Evolutionary conservation across 2,113 vertebrate genomes (phyloP), one percentile per base, ranked within the genome.

Genomic region (Paramormyrops kingsleyae): DNA sequence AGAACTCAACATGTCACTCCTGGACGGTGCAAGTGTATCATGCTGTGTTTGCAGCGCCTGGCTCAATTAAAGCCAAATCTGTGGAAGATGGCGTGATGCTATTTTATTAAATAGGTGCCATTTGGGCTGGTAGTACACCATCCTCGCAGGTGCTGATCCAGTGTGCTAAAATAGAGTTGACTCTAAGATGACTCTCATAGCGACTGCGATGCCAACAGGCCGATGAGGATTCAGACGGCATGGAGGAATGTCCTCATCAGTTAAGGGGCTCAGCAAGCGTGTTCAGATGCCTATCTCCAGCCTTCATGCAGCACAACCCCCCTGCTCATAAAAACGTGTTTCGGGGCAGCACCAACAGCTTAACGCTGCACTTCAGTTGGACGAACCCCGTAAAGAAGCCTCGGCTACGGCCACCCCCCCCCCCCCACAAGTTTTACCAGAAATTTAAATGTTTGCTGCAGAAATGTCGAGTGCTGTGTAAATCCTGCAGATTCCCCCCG

Each of bases 201-300:
- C 6, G 19, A 7, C 19, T 21, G 53, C 53, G 7, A 56, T 6
- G 53, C 52, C 52, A 27, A 15, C 13, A 27, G 5, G 9, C 85
- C 15, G 47, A 35, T 4, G 49, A 56, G 12, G 5, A 27, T 31
- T 53, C 46, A 8, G 50, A 39, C 19, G 17, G 47, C 85, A 5
- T 53, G n/a, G 46, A 47, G 85, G 49, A 87, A 87, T 53, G 85
- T 21, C 7, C 49, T 87, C 17, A 86, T 86, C 85, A 87, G 85
- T 53, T 15, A 27, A 50, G 47, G 46, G 19, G 47, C 49, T 52
- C 84, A 5, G 84, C 21, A 24, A 2, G 19, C 27, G 27, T 17
- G n/a, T 19, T 27, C 50, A 35, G 49, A 87, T 87, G 10, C 31
- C 31, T 87, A 87, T 87, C 85, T 15, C 5, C 31, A 8, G 9